These are phyloP conservation scores for Lacerta viridis DNA, from an alignment of 2,797 vertebrate species.

Conservation along the genomic window DNA sequence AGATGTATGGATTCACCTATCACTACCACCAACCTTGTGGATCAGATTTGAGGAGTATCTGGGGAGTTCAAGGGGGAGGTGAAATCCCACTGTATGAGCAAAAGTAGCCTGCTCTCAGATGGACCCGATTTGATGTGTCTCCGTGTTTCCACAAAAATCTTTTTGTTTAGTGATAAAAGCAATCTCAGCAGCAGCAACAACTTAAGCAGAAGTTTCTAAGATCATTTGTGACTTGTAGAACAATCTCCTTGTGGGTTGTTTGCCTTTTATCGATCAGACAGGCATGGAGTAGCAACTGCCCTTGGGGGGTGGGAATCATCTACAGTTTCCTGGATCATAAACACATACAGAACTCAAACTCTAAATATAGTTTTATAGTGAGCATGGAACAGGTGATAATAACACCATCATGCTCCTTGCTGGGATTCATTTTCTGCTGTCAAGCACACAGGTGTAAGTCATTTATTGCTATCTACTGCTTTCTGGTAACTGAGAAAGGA, in stretches of 20 bases:
- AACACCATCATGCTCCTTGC: background rate
- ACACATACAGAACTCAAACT: background rate
- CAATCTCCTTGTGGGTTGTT: no score
- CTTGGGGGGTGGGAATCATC: background rate
- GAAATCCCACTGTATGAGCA: no score
- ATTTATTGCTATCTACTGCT: background rate
- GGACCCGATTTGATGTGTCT: no score
- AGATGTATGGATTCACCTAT: no score
- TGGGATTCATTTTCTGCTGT: background rate
- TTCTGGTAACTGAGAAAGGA: background rate
- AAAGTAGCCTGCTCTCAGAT: no score
- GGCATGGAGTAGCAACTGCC: background rate
- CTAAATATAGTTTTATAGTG: background rate
- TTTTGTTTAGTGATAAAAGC: background rate
- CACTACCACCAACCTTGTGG: no score
- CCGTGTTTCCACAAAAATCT: background rate
- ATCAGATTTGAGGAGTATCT: no score
- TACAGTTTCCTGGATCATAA: background rate
- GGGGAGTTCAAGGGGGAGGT: no score
- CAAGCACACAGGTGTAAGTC: constrained; percentile 28
- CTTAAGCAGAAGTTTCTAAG: background rate
- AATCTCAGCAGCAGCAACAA: background rate
- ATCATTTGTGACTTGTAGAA: background rate
- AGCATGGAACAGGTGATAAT: constrained; percentile 23
- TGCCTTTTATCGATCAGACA: constrained; percentile 1